Base-by-base conservation (phyloP, 2,888 invertebrate species). In the Drosophila testacea region DNA sequence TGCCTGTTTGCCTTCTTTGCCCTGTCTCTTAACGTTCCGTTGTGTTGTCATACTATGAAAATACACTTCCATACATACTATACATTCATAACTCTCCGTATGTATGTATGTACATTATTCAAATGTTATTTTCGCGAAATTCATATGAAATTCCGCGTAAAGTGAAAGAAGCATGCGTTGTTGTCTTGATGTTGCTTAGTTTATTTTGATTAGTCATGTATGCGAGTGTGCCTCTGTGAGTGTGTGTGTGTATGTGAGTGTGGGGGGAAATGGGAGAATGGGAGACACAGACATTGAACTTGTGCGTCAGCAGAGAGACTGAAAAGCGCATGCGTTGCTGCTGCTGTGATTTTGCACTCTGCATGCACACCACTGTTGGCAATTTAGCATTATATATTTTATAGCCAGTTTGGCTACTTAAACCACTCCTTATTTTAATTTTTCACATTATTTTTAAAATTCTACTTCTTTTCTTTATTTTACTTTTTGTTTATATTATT, bases 61-160 rank as follows among this genome's bases (percentile, higher is more conserved):
- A 84, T 74, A 81, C 69, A 81, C 61, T 44, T 69, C 42, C 63
- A 54, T 28, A 52, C 10, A 28, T 47, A 62, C 42, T 16, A 16
- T 47, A 62, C 44, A 65, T 41, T 46, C 54, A 61, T 41, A 57
- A 48, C 44, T 52, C 32, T 30, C 22, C 1, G 36, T 4, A 39
- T 56, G 13, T 41, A 13, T 64, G 5, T 52, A 22, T 41, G 28
- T 44, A 36, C 10, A 51, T 72, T 86, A 75, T 81, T 77, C 69
- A 88, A 88, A 86, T 77, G 66, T 59, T 77, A 79, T 79, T 88
- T 83, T 83, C 65, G 84, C 77, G 74, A 87, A 83, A 66, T 81
- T 83, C 72, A 55, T 66, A 71, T 64, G 66, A 70, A 76, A 76
- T 70, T 78, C 66, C 66, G 60, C 63, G 69, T 75, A 75, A 79